A percentile compares a stretch with the other conserved stretches of the same genome.
Evolutionary conservation across 2,113 vertebrate genomes (phyloP).

Genomic region (Proterorhinus semilunaris): DNA sequence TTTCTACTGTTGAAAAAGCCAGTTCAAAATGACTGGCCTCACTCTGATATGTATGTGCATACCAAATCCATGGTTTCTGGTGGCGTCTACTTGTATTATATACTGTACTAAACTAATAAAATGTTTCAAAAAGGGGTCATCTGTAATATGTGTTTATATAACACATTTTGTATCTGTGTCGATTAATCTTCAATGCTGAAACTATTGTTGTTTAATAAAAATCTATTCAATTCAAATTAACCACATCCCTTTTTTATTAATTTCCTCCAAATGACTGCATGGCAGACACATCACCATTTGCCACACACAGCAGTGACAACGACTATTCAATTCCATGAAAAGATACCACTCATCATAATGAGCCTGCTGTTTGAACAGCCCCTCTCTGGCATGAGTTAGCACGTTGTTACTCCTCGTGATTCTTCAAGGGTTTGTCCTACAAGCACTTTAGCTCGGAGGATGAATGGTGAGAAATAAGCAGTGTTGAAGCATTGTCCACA

Average conservation of each 20-base stretch:
- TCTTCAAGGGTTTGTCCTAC: conserved; percentile 37
- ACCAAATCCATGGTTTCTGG: no score
- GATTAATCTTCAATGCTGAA: neutral
- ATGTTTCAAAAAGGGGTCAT: no score
- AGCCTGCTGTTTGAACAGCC: conserved; percentile 44
- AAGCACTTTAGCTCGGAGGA: conserved; percentile 10
- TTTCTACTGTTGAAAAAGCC: no score
- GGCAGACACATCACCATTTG: conserved; percentile 60
- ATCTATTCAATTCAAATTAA: neutral
- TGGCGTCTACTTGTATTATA: no score
- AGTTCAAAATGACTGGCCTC: no score
- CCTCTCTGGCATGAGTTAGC: conserved; percentile 24
- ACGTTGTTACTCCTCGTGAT: conserved; percentile 29
- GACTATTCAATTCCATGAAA: conserved; percentile 52
- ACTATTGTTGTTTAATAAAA: no score
- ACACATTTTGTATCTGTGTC: no score
- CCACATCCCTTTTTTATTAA: conserved; percentile 61
- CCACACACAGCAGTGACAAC: conserved; percentile 48
- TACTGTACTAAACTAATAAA: no score
- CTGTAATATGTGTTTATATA: no score
- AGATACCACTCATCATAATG: conserved; percentile 51
- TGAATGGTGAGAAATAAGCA: conserved; percentile 13
- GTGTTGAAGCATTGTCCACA: neutral
- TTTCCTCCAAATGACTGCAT: conserved; percentile 49
- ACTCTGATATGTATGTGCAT: no score